These are phyloP conservation scores for Caenorhabditis sinica DNA, from an alignment of 2,888 invertebrate species.

Conservation along the genomic window DNA sequence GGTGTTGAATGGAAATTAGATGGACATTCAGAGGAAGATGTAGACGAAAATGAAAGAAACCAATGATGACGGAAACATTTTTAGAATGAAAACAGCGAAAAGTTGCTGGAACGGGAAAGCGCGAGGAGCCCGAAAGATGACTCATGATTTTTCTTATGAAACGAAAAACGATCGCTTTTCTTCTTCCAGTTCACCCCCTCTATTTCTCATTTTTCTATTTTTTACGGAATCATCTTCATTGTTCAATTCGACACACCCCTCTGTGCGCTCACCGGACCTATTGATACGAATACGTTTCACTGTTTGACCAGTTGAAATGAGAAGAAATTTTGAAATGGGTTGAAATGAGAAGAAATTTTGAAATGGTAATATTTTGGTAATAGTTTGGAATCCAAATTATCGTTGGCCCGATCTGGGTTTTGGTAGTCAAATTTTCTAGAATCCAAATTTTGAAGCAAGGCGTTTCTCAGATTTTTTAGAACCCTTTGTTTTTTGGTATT, in stretches of 20 bases:
- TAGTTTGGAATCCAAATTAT: no score
- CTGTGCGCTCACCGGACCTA: slow-evolving; percentile 38
- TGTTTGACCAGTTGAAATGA: slow-evolving; percentile 20
- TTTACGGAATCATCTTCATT: slow-evolving; percentile 59
- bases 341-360: no score
- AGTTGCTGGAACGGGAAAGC: slow-evolving; percentile 33
- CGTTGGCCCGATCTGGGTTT: no score
- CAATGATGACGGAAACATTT: slow-evolving; percentile 15
- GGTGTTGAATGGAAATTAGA: slow-evolving; percentile 13
- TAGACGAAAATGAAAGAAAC: slow-evolving; percentile 10
- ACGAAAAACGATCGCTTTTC: slow-evolving; percentile 38
- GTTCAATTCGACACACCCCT: slow-evolving; percentile 51
- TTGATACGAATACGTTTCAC: slow-evolving; percentile 37
- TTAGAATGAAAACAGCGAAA: slow-evolving; percentile 22
- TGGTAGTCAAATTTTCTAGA: no score
- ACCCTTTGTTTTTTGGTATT: no score
- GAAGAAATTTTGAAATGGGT: not conserved
- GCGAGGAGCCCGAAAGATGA: slow-evolving; percentile 30
- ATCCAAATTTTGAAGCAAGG: no score
- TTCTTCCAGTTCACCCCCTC: slow-evolving; percentile 24
- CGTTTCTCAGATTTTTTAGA: no score
- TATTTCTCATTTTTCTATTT: slow-evolving; percentile 34
- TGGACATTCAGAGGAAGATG: slow-evolving; percentile 2
- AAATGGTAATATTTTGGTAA: no score
- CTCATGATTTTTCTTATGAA: slow-evolving; percentile 30